Evolutionary conservation across 2,113 vertebrate genomes (phyloP), one percentile per base, ranked within the genome.

Genomic region (Hucho hucho): DNA sequence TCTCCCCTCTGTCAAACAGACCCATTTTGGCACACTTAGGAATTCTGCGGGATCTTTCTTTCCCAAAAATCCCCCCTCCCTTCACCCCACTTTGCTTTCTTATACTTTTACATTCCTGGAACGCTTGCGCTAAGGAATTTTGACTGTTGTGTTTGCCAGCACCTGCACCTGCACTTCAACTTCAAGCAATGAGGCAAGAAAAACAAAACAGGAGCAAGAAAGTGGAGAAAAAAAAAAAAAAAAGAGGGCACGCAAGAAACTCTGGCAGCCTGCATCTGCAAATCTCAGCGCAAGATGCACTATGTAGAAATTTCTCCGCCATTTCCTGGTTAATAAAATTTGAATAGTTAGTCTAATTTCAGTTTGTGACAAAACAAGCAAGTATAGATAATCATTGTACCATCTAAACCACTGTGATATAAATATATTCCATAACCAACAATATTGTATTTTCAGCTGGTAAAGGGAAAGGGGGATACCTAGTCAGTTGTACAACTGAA

Each of bases 111-210:
- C 64, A 67, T 67, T 67, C 64, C 64, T 32, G 16, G 64, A 6
- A 32, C 1, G 14, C 64, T 32, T 67, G 64, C 2, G 29, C 64
- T 67, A 13, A 67, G 64, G 13, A 28, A 4, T 25, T 67, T 12
- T 37, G 64, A 29, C 25, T 29, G 64, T 25, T 66, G 64, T 66
- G 64, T 67, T 28, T 32, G 64, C 29, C 64, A 18, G n/a, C 58
- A 22, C 58, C n/a, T 9, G 20, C 56, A 7, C 56, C 20, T 13
- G n/a, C 58, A 11, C 58, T 61, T 61, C 58, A n/a, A 24, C 58
- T 22, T 32, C 64, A 29, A 67, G 29, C 25, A 4, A 56, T 56
- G 53, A 1, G 16, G 53, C 53, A 20, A 28, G 64, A 65, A 3
- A 65, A 65, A 25, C 1, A 6, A 14, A 65, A 14, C 63, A 56